A percentile compares a stretch with the other conserved stretches of the same genome.
phyloP scores from a whole-genome alignment of 2,113 vertebrate genomes.

The Silurus asotus region DNA sequence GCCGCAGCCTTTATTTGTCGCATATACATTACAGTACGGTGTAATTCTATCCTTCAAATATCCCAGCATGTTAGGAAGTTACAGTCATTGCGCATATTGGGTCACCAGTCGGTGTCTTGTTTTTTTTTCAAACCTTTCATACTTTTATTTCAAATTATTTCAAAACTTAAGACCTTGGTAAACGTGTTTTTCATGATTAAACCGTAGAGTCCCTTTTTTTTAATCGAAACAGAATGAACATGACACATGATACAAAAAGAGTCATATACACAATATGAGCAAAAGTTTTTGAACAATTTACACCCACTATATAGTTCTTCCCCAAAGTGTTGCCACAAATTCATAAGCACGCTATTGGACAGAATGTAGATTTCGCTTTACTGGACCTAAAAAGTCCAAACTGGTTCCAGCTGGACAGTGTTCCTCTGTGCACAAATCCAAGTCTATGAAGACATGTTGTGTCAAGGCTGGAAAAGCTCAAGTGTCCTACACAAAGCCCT shows the following conservation, averaged over 20 bases:
- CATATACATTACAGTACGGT: background rate
- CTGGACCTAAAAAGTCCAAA: background rate
- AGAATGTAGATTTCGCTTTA: background rate
- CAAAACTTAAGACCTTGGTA: background rate
- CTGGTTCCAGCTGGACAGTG: background rate
- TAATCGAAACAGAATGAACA: background rate
- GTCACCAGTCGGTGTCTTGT: background rate
- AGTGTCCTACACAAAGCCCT: background rate
- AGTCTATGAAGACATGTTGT: background rate
- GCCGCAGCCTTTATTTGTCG: background rate
- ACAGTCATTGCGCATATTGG: background rate
- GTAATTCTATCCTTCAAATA: background rate
- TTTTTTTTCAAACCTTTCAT: background rate
- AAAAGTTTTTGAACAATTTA: background rate
- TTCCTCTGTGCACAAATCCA: background rate
- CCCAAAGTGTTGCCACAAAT: background rate
- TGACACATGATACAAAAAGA: background rate
- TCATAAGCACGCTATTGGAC: background rate
- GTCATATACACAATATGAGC: background rate
- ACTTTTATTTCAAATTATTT: background rate
- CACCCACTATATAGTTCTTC: background rate
- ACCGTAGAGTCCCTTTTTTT: background rate
- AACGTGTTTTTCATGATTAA: background rate
- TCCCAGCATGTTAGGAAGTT: background rate
- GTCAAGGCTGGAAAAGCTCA: background rate